phyloP scores from a whole-genome alignment of 1,140 invertebrate species.

The Sycophaga agraensis region DNA sequence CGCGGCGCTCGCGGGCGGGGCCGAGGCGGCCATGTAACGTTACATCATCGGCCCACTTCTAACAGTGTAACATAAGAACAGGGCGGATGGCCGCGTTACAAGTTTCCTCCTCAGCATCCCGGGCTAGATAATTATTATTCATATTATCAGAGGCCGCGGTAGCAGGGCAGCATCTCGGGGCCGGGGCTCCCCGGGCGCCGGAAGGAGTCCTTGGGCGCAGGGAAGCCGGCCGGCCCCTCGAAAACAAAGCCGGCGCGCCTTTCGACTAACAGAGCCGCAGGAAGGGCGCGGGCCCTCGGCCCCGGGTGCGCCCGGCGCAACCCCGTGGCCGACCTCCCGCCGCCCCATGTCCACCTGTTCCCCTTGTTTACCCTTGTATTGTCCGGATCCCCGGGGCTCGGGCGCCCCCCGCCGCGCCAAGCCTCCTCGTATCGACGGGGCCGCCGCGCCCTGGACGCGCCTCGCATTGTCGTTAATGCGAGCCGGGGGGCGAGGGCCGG shows the following conservation, averaged over 20 bases:
- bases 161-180: conserved; percentile 6
- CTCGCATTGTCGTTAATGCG: no score
- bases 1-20: no score
- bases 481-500: not conserved
- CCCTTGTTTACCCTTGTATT: conserved; percentile 58
- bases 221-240: not conserved
- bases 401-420: not conserved
- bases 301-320: no score
- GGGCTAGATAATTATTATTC: conserved; percentile 22
- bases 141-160: conserved; percentile 8
- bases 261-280: conserved; percentile 6
- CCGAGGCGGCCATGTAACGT: no score
- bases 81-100: no score
- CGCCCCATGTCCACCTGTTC: conserved; percentile 45
- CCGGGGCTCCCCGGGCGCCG: not conserved
- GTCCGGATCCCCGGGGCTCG: conserved; percentile 31
- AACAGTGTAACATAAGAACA: no score
- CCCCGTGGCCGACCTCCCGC: conserved; percentile 35
- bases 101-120: no score
- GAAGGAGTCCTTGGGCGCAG: no score
- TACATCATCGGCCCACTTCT: no score
- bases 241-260: not conserved
- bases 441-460: no score
- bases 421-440: no score
- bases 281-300: not conserved